These are phyloP conservation scores for Antedon mediterranea DNA, from an alignment of 53 echinoderm and acorn worm species.

Conservation along the genomic window DNA sequence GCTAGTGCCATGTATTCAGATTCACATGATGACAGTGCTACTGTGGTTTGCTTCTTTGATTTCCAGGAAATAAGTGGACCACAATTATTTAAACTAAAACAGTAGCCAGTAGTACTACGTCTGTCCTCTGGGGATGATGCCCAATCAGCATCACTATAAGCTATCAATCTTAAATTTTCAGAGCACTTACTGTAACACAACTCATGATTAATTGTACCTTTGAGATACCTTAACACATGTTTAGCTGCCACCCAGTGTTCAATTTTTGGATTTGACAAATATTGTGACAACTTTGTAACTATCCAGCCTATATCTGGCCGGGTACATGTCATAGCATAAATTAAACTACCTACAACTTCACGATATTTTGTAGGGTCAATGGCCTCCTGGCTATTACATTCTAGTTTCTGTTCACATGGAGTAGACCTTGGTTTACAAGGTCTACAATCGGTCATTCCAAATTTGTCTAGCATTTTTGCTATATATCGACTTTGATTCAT, in stretches of 20 bases:
- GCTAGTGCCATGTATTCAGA: too few species aligned
- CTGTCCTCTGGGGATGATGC: slow-evolving; percentile 19
- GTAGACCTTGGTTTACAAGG: slow-evolving; percentile 5
- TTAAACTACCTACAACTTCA: slow-evolving; percentile 17
- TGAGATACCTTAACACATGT: slow-evolving; percentile 23
- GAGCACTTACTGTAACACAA: slow-evolving; percentile 11
- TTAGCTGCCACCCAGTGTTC: slow-evolving; percentile 12
- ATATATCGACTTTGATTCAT: slow-evolving; percentile 11
- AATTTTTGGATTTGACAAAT: slow-evolving; percentile 4
- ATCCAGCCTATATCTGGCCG: slow-evolving; percentile 15
- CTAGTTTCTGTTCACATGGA: background rate
- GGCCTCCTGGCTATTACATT: background rate
- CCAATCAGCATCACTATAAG: slow-evolving; percentile 24
- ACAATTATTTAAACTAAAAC: slow-evolving; percentile 8
- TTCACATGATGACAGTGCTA: slow-evolving; percentile 5
- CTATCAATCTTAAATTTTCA: slow-evolving; percentile 9
- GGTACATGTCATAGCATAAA: slow-evolving; percentile 11
- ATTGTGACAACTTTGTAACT: slow-evolving; percentile 17
- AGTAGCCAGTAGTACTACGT: slow-evolving; percentile 11
- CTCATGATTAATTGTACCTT: slow-evolving; percentile 16
- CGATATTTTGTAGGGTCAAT: slow-evolving; percentile 7
- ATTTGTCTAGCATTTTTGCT: background rate
- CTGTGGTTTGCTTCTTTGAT: slow-evolving; percentile 7
- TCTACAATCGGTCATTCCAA: slow-evolving; percentile 11
- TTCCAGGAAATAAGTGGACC: slow-evolving; percentile 13